Conservation (phyloP, 1,140 invertebrate species). For the Prorops nasuta region DNA sequence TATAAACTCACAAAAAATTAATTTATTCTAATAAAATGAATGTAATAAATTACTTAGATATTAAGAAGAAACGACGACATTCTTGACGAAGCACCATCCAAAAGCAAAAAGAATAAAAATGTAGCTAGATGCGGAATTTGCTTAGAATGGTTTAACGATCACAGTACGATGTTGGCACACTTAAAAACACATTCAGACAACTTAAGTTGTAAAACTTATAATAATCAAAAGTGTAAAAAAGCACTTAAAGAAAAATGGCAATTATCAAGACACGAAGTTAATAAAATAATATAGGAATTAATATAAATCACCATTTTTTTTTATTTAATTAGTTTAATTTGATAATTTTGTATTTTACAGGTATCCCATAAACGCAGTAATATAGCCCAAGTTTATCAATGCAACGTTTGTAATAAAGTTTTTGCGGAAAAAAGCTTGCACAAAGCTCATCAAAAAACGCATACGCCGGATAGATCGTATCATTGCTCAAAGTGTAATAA, state of each 20-base stretch:
- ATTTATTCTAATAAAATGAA: not conserved
- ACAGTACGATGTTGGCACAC: conserved; percentile 41
- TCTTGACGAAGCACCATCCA: conserved; percentile 18
- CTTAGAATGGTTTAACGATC: conserved; percentile 37
- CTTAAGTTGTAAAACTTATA: conserved; percentile 29
- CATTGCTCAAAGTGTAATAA: conserved; percentile 46
- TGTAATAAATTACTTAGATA: no score
- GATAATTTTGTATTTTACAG: conserved; percentile 18
- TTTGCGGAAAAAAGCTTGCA: conserved; percentile 32
- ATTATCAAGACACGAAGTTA: conserved; percentile 39
- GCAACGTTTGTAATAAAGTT: conserved; percentile 32
- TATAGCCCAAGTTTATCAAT: conserved; percentile 18
- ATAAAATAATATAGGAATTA: not conserved
- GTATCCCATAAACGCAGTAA: conserved; percentile 34
- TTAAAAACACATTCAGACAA: conserved; percentile 40
- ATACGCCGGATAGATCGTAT: conserved; percentile 39
- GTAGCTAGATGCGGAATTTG: conserved; percentile 41
- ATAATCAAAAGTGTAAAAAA: conserved; percentile 37
- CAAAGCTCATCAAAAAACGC: conserved; percentile 35
- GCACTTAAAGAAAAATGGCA: conserved; percentile 45
- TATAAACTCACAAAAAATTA: not conserved
- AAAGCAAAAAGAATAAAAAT: conserved; percentile 31
- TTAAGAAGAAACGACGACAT: not conserved
- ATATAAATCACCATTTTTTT: not conserved
- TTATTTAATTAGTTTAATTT: not conserved